Evolutionary conservation across 2,113 vertebrate species (phyloP).

Genomic region (Corythornis madagascariensis): DNA sequence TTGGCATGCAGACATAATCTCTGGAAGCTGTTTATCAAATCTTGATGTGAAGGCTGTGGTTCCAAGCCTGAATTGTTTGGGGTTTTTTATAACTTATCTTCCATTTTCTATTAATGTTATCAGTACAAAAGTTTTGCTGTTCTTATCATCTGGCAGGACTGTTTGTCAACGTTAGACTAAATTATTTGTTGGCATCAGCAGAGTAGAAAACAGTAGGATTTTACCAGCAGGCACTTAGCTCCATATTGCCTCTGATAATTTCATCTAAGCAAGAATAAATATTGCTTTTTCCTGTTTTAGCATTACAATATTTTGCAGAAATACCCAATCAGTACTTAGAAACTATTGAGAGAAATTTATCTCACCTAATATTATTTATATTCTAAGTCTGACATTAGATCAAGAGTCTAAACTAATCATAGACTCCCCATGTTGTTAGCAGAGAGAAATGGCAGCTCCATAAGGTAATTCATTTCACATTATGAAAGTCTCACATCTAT

Average conservation of each 20-base stretch:
- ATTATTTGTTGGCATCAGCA: neutral
- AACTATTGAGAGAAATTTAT: neutral
- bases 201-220: neutral
- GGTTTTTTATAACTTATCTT: neutral
- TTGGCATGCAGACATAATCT: neutral
- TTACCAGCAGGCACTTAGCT: neutral
- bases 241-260: neutral
- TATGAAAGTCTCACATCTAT: neutral
- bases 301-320: neutral
- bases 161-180: neutral
- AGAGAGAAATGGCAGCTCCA: constrained; percentile 11
- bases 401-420: neutral
- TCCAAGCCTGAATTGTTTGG: neutral
- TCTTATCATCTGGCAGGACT: neutral
- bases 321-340: neutral
- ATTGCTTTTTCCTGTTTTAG: neutral
- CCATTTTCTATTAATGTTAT: constrained; percentile 4
- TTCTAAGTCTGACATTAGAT: neutral
- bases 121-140: neutral
- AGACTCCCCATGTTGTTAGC: neutral
- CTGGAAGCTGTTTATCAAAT: constrained; percentile 1
- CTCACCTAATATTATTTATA: neutral
- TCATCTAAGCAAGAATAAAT: neutral
- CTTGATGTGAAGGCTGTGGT: neutral
- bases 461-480: neutral